These are phyloP conservation scores for Trichopoda pennipes DNA, from an alignment of 2,888 invertebrate genomes.

Conservation along the genomic window DNA sequence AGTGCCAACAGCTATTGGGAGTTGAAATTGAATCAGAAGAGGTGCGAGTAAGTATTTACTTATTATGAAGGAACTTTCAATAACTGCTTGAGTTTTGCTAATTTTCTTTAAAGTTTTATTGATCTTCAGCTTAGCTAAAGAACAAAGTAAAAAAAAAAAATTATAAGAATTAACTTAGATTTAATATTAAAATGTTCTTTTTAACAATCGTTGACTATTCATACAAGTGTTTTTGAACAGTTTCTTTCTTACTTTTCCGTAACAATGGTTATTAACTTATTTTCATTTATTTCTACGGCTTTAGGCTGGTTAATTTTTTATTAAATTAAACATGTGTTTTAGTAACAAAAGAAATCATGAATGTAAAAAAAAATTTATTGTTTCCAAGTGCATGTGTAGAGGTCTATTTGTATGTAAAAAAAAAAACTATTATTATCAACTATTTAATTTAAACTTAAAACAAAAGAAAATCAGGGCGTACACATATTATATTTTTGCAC, in stretches of 20 bases:
- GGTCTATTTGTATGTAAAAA: background rate
- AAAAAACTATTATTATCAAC: slow-evolving; percentile 7
- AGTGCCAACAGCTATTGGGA: slow-evolving; percentile 82
- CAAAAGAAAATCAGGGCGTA: slow-evolving; percentile 60
- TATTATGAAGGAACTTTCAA: background rate
- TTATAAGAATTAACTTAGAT: too few species aligned
- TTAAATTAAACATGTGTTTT: background rate
- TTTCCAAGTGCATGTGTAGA: slow-evolving; percentile 16
- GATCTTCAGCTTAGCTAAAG: too few species aligned
- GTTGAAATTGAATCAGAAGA: slow-evolving; percentile 82
- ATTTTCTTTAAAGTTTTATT: too few species aligned
- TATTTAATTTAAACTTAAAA: slow-evolving; percentile 33
- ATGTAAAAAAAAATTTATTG: slow-evolving; percentile 38
- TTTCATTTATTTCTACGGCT: background rate
- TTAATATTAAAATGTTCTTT: too few species aligned
- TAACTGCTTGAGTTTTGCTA: too few species aligned
- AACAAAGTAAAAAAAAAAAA: too few species aligned
- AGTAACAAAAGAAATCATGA: slow-evolving; percentile 18
- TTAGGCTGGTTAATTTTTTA: background rate
- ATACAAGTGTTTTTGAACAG: too few species aligned
- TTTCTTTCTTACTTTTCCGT: too few species aligned
- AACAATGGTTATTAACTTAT: too few species aligned
- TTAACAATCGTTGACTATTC: too few species aligned
- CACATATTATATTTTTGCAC: slow-evolving; percentile 42
- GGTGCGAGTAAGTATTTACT: slow-evolving; percentile 77